Evolutionary conservation across 2,797 vertebrate species (phyloP).

Genomic region (Anas bahamensis): DNA sequence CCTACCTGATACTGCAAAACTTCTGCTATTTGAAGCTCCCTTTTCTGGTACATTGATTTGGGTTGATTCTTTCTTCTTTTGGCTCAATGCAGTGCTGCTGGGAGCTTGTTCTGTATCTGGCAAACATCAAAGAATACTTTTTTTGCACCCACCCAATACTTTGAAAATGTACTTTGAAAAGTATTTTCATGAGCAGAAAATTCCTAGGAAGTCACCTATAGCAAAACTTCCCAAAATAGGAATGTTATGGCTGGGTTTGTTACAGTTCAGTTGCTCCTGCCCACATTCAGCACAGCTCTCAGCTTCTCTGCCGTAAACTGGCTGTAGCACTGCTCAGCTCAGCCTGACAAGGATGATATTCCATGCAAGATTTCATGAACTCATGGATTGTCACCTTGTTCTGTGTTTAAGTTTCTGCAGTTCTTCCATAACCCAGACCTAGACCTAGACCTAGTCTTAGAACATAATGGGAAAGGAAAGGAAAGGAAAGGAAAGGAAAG

Average conservation of each 20-base stretch:
- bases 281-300: background rate
- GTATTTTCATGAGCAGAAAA: background rate
- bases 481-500: background rate
- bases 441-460: background rate
- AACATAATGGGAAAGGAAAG: background rate
- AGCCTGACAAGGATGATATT: background rate
- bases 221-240: background rate
- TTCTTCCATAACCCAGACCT: background rate
- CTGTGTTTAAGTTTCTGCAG: background rate
- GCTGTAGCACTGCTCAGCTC: background rate
- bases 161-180: background rate
- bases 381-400: background rate
- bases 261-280: background rate
- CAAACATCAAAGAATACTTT: background rate
- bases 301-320: background rate
- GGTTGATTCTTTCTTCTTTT: background rate
- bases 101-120: background rate
- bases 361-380: background rate
- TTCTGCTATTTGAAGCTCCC: background rate
- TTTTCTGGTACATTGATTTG: background rate
- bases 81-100: background rate
- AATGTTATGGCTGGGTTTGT: accelerated
- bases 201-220: background rate
- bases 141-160: background rate
- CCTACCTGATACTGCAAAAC: background rate